Percentiles rank a stretch among this genome's conserved stretches.
Conservation (phyloP, 2,797 vertebrate genomes). For the Aotus griseimembra region DNA sequence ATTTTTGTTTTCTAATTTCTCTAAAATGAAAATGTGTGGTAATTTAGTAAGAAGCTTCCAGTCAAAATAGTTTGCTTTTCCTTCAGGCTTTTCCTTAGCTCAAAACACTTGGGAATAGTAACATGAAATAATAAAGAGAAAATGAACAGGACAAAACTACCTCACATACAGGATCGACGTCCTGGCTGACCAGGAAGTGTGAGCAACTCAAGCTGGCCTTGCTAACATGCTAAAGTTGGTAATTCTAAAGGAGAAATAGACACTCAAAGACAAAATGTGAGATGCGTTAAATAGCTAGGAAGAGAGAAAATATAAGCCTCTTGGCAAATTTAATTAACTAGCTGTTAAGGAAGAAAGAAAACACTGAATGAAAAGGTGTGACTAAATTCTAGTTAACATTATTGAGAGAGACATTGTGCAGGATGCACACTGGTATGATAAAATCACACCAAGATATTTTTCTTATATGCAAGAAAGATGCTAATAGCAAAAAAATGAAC, state of each 20-base stretch:
- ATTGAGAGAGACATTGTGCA: background rate
- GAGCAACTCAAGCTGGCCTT: background rate
- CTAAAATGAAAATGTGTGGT: background rate
- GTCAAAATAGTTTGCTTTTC: background rate
- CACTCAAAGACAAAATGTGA: background rate
- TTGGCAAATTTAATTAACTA: background rate
- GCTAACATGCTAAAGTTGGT: background rate
- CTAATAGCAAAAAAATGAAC: background rate
- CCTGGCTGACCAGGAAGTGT: background rate
- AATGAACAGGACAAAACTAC: background rate
- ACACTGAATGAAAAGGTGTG: background rate
- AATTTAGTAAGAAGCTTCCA: background rate
- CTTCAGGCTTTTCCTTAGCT: background rate
- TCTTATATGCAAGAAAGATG: background rate
- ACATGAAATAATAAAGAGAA: background rate
- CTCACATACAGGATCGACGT: background rate
- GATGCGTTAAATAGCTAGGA: background rate
- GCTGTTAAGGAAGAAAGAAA: background rate
- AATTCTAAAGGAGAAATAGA: background rate
- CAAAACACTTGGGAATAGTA: background rate
- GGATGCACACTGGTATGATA: background rate
- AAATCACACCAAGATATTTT: background rate
- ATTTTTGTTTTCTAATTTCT: background rate
- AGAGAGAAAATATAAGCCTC: background rate
- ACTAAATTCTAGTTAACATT: background rate